phyloP scores from a whole-genome alignment of 2,888 invertebrate species.

The Mantis religiosa region DNA sequence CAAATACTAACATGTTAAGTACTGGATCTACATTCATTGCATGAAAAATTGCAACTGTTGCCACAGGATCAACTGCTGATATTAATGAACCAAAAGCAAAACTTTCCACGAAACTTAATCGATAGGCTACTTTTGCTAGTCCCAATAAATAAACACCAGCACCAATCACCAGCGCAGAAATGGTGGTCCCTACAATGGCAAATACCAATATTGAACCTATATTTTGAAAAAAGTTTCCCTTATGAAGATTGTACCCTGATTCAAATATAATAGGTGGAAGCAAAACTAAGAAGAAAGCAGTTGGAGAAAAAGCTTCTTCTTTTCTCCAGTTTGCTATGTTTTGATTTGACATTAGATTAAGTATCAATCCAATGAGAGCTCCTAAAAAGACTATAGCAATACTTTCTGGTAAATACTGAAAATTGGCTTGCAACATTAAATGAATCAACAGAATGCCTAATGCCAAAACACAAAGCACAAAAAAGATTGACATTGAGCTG shows the following conservation, averaged over 20 bases:
- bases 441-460: constrained; percentile 92
- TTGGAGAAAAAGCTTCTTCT: constrained; percentile 97
- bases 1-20: constrained; percentile 97
- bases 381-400: constrained; percentile 95
- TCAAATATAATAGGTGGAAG: constrained; percentile 99
- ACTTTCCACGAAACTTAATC: constrained; percentile 90
- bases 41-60: constrained; percentile 97
- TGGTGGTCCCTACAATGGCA: constrained; percentile 94
- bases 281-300: constrained; percentile 93
- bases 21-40: constrained; percentile 96
- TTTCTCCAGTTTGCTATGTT: constrained; percentile 94
- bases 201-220: constrained; percentile 98
- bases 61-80: constrained; percentile 98
- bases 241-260: constrained; percentile 97
- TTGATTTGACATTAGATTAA: constrained; percentile 82
- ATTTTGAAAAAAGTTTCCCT: constrained; percentile 94
- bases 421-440: constrained; percentile 88
- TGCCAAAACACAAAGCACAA: constrained; percentile 91
- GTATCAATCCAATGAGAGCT: constrained; percentile 83
- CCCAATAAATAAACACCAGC: constrained; percentile 94
- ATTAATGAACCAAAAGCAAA: constrained; percentile 98
- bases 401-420: constrained; percentile 96
- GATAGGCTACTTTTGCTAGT: constrained; percentile 84
- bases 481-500: constrained; percentile 96
- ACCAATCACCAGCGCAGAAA: constrained; percentile 95